Base-by-base conservation (phyloP, 2,888 invertebrate species). In the Lucinisca nassula region DNA sequence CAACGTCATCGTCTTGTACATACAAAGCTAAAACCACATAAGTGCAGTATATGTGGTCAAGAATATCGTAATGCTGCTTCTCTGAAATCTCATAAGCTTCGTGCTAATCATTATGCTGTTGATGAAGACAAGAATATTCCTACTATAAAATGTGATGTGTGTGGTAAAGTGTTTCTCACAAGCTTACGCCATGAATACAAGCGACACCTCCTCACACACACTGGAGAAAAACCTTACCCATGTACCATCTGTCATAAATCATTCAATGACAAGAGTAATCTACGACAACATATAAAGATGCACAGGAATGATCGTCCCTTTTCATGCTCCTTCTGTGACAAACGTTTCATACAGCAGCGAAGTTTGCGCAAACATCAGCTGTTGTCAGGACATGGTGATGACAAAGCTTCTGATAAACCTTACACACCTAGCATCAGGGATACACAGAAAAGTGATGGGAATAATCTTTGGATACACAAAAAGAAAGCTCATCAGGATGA, bases 191-290 rank as follows among this genome's bases (percentile, higher is more conserved):
- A 67, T 35, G 67, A 67, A 35, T 67, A 35, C 17, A 67, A 67
- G 35, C 67, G 67, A 17, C 67, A 67, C 17, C 8, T 35, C 2
- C 8, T 32, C 21, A 67, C 35, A 14, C 67, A 67, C 24, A 35
- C 35, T 8, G 67, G 35, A 1, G 35, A 32, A 67, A 67, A 35
- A 35, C 67, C 67, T 2, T 67, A 21, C n/a, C 12, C 8, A 8
- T 67, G 67, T 30, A 35, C 32, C 1, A 21, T 35, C 0, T 67
- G 67, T 21, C 17, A 35, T 32, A 77, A 77, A 61, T 38, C 38
- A n/a, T 77, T 77, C 27, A 61, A 37, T 38, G 77, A 77, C 27
- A 55, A 38, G 27, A 77, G 77, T 27, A 77, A 77, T 38, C 35
- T 38, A 21, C 21, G 38, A 27, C 58, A 77, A 17, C 77, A 77